phyloP scores from a whole-genome alignment of 2,113 vertebrate genomes.

The Pollimyrus isidori region DNA sequence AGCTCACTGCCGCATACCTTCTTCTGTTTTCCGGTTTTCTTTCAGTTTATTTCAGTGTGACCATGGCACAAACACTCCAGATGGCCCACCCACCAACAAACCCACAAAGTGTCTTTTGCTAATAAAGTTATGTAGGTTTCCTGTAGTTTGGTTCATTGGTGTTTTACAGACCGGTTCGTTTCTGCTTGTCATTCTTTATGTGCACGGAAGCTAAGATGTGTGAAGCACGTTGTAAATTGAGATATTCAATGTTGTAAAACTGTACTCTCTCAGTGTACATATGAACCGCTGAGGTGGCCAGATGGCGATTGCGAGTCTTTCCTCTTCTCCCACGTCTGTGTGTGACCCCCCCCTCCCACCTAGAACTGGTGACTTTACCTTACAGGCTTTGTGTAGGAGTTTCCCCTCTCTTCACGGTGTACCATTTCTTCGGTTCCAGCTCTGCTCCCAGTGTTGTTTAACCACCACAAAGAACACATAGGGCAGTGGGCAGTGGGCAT shows the following conservation, averaged over 20 bases:
- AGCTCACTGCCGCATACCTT: neutral
- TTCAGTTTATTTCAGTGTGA: neutral
- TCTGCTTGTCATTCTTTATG: neutral
- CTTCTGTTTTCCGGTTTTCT: neutral
- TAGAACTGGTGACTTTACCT: neutral
- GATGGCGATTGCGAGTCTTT: neutral
- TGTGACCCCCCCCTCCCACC: neutral
- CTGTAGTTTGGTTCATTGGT: neutral
- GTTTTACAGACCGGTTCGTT: neutral
- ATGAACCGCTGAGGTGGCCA: neutral
- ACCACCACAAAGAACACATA: neutral
- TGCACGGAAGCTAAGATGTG: neutral
- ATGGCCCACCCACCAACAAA: neutral
- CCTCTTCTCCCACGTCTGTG: neutral
- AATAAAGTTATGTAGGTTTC: neutral
- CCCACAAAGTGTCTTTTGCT: neutral
- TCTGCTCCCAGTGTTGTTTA: neutral
- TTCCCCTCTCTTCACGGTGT: neutral
- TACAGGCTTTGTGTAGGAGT: neutral
- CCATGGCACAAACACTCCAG: neutral
- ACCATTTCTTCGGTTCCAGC: neutral
- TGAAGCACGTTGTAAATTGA: neutral
- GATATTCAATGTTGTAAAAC: neutral
- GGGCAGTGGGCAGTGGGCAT: neutral
- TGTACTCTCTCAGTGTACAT: neutral